Conservation (phyloP, 2,113 vertebrate genomes). For the Neoarius graeffei region DNA sequence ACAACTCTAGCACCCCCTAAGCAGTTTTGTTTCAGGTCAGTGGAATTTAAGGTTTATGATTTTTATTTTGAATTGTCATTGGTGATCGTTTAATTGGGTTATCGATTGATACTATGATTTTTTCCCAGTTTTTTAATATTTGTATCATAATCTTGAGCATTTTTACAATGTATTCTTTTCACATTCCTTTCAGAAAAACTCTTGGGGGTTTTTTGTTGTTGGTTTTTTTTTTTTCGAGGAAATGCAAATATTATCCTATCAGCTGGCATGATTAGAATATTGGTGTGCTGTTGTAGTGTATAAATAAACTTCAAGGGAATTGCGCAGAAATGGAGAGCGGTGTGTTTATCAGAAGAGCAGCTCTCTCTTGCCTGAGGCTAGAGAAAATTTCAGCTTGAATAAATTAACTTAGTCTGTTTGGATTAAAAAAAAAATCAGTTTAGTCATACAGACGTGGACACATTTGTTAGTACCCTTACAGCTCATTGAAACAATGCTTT, state of each 20-base stretch:
- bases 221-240: background rate
- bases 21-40: background rate
- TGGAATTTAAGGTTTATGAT: background rate
- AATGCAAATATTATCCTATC: slow-evolving; percentile 4
- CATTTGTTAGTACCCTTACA: too few relatives aligned
- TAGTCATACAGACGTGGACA: background rate
- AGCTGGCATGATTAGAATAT: slow-evolving; percentile 24
- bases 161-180: background rate
- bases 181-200: background rate
- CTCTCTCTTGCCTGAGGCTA: slow-evolving; percentile 11
- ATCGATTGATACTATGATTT: background rate
- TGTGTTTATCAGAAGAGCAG: slow-evolving; percentile 12
- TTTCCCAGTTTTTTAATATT: background rate
- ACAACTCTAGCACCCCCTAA: background rate
- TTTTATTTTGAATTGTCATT: background rate
- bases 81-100: background rate
- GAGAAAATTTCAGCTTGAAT: slow-evolving; percentile 8
- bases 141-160: background rate
- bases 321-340: background rate
- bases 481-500: too few relatives aligned
- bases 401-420: slow-evolving; percentile 3
- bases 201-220: background rate
- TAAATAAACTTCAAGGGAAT: slow-evolving; percentile 41
- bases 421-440: slow-evolving; percentile 17
- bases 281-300: slow-evolving; percentile 13